Evolutionary conservation across 2,888 invertebrate species (phyloP).

Genomic region (Minunthozetes semirufus): DNA sequence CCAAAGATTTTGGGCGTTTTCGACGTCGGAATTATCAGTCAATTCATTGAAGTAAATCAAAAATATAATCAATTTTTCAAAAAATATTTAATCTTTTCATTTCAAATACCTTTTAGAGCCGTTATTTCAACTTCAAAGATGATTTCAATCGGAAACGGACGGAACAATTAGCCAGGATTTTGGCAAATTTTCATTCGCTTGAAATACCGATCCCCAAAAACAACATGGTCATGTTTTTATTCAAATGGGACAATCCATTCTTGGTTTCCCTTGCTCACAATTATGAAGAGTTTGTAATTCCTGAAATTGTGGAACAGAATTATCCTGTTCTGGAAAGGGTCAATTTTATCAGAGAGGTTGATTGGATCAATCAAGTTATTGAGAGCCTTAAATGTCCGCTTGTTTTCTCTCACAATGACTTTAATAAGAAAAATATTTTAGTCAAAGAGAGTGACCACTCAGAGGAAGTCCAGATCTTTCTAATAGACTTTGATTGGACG

Average conservation of each 20-base stretch:
- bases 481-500: conserved; percentile 33
- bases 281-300: no score
- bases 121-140: conserved; percentile 7
- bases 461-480: background rate
- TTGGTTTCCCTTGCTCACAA: no score
- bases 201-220: conserved; percentile 13
- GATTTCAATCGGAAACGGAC: background rate
- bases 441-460: background rate
- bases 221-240: background rate
- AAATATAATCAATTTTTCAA: no score
- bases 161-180: background rate
- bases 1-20: background rate
- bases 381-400: background rate
- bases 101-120: background rate
- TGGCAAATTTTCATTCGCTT: conserved; percentile 25
- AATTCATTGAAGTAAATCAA: background rate
- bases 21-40: background rate
- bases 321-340: background rate
- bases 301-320: background rate
- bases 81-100: no score
- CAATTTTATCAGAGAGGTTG: background rate
- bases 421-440: conserved; percentile 31
- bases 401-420: conserved; percentile 31
- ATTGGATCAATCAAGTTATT: background rate
- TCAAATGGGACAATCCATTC: no score